Percentiles rank a stretch among this genome's conserved stretches.
These are phyloP conservation scores for Plumapathes pennacea DNA, from an alignment of 92 coral and sea anemone genomes.

Conservation along the genomic window DNA sequence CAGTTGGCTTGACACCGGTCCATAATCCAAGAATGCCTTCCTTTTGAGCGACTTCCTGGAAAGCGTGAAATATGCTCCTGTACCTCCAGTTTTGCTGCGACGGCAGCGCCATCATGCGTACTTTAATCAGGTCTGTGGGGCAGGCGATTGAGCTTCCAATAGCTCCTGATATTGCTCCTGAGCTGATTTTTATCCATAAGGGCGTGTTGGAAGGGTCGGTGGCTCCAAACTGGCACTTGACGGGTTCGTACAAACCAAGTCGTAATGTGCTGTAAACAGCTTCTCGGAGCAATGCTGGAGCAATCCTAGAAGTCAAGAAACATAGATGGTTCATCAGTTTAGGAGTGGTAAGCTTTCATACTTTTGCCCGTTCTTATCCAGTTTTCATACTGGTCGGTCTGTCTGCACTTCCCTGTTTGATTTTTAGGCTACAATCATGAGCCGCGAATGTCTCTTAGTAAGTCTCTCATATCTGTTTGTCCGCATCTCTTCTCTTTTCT, in stretches of 20 bases:
- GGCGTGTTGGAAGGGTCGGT: slow-evolving; percentile 81
- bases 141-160: slow-evolving; percentile 93
- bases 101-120: slow-evolving; percentile 77
- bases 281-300: slow-evolving; percentile 90
- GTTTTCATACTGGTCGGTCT: no score
- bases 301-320: slow-evolving; percentile 41
- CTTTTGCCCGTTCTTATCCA: no score
- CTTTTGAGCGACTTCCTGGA: slow-evolving; percentile 60
- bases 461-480: no score
- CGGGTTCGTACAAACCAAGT: slow-evolving; percentile 94
- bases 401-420: no score
- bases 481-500: no score
- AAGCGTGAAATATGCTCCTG: slow-evolving; percentile 84
- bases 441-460: no score
- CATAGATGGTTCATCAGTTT: not conserved
- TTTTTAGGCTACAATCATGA: no score
- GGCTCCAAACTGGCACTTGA: slow-evolving; percentile 79
- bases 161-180: slow-evolving; percentile 87
- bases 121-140: slow-evolving; percentile 94
- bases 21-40: slow-evolving; percentile 92
- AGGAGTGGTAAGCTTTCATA: no score
- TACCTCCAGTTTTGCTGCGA: slow-evolving; percentile 68
- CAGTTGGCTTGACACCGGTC: slow-evolving; percentile 94
- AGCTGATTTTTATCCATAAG: slow-evolving; percentile 84
- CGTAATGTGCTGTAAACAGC: slow-evolving; percentile 90